Evolutionary conservation across 1,140 invertebrate species (phyloP).

Genomic region (Zaprionus camerounensis): DNA sequence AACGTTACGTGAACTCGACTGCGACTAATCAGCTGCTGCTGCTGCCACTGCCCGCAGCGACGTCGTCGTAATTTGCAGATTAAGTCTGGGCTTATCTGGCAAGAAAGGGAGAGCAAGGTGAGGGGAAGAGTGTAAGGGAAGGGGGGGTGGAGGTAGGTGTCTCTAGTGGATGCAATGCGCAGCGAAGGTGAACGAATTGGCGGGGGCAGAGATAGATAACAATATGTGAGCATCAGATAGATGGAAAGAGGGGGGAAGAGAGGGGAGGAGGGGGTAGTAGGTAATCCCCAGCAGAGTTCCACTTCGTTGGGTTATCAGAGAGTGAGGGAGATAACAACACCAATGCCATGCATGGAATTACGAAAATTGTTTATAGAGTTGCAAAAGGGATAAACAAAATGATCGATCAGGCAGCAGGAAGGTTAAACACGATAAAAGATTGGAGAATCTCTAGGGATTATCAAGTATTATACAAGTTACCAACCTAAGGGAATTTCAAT

Average conservation of each 20-base stretch:
- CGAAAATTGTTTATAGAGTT: not conserved
- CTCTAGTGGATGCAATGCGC: conserved; percentile 12
- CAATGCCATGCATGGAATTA: not conserved
- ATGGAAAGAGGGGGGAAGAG: not conserved
- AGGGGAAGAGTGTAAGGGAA: not conserved
- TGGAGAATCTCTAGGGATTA: not conserved
- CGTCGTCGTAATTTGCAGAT: conserved; percentile 23
- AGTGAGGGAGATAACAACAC: not conserved
- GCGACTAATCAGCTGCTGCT: conserved; percentile 35
- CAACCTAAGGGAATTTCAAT: no score
- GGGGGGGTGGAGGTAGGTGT: not conserved
- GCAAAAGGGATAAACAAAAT: not conserved
- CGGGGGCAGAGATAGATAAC: not conserved
- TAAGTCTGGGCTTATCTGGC: conserved; percentile 33
- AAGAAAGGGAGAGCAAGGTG: not conserved
- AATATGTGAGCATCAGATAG: not conserved
- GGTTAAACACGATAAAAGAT: not conserved
- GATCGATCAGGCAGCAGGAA: not conserved
- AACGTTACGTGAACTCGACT: conserved; percentile 37
- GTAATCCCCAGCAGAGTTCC: not conserved
- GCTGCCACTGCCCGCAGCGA: not conserved
- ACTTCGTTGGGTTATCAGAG: not conserved
- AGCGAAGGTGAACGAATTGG: conserved; percentile 39
- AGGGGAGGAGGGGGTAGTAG: no score
- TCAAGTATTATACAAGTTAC: no score